A percentile compares a stretch with the other conserved stretches of the same genome.
Evolutionary conservation across 2,113 vertebrate genomes (phyloP).

Genomic region (Etheostoma spectabile): DNA sequence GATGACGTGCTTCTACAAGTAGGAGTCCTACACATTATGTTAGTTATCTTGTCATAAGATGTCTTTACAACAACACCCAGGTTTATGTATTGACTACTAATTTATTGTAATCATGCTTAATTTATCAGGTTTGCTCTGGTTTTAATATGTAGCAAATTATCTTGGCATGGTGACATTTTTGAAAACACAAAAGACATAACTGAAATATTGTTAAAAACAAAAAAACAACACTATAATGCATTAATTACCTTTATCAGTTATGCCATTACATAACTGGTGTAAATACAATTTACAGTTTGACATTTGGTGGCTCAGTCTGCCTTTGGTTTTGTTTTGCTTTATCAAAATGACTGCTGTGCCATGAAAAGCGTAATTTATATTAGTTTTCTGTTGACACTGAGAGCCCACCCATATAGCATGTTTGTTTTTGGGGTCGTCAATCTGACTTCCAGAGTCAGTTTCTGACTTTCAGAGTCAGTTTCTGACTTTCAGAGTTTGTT

Average conservation of each 20-base stretch:
- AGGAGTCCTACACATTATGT: neutral
- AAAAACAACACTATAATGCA: neutral
- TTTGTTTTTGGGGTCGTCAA: constrained; percentile 34
- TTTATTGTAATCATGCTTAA: neutral
- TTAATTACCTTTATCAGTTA: neutral
- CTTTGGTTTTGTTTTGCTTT: constrained; percentile 32
- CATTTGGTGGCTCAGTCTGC: neutral
- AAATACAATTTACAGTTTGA: neutral
- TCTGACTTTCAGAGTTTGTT: constrained; percentile 45
- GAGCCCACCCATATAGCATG: constrained; percentile 3
- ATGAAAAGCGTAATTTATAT: constrained; percentile 20
- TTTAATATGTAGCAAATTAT: neutral
- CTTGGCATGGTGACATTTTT: neutral
- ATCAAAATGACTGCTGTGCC: neutral
- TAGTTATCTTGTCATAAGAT: neutral
- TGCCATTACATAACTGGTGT: neutral
- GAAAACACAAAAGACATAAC: neutral
- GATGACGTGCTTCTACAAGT: neutral
- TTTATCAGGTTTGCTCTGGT: neutral
- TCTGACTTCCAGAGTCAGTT: constrained; percentile 41
- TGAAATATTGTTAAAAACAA: neutral
- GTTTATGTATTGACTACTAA: neutral
- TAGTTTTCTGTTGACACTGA: neutral
- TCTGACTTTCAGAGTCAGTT: constrained; percentile 28
- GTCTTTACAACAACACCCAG: neutral